Percentiles rank a stretch among this genome's conserved stretches.
These are phyloP conservation scores for Apis laboriosa DNA, from an alignment of 1,140 invertebrate species.

Conservation along the genomic window DNA sequence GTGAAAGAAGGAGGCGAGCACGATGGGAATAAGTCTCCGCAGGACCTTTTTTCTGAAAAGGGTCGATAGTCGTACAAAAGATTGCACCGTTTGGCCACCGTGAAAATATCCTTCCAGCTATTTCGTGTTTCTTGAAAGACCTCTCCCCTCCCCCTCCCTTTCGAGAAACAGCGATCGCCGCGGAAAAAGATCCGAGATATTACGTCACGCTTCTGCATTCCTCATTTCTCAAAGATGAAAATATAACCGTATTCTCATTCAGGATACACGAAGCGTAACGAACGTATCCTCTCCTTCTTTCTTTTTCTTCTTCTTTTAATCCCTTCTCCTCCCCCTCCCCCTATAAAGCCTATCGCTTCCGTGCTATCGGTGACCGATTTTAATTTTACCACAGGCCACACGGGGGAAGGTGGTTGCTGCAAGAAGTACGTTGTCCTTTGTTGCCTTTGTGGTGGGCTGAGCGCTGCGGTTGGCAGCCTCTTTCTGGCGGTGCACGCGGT, in stretches of 20 bases:
- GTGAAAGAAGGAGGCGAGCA: conserved; percentile 16
- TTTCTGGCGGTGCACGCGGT: conserved; percentile 89
- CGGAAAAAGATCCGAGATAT: conserved; percentile 22
- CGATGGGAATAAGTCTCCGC: conserved; percentile 47
- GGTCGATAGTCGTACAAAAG: conserved; percentile 47
- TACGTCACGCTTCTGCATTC: background rate
- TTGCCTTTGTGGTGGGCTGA: conserved; percentile 87
- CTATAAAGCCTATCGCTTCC: background rate
- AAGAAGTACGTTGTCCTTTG: conserved; percentile 90
- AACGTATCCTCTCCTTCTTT: too few species aligned
- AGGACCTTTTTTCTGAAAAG: conserved; percentile 45
- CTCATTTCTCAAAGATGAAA: background rate
- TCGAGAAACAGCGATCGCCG: background rate
- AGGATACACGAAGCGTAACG: background rate
- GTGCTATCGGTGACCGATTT: conserved; percentile 32
- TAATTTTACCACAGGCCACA: conserved; percentile 65
- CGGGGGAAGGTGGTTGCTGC: conserved; percentile 74
- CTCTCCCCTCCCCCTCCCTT: background rate
- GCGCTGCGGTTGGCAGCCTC: conserved; percentile 87
- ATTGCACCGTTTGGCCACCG: conserved; percentile 11
- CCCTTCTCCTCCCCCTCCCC: background rate
- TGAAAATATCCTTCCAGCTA: conserved; percentile 22
- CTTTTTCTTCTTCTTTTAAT: background rate
- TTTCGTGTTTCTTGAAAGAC: conserved; percentile 24
- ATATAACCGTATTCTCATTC: background rate